Conservation (phyloP, 2,888 invertebrate genomes). For the Ernsta delagoae region DNA sequence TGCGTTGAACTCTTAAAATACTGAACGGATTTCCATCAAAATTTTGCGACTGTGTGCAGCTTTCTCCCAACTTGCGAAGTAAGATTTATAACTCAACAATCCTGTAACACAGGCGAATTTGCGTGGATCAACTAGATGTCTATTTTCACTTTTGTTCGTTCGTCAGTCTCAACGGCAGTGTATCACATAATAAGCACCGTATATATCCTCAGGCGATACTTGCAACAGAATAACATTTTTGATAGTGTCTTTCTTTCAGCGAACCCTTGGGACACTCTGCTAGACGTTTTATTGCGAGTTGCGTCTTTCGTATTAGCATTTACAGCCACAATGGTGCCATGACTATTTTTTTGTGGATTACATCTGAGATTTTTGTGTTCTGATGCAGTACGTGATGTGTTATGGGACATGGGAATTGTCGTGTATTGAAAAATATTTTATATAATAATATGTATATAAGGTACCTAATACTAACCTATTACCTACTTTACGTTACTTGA, state of each 20-base stretch:
- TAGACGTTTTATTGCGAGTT: conserved; percentile 11
- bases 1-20: no score
- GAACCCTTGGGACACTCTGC: background rate
- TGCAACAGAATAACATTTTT: conserved; percentile 39
- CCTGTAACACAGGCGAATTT: no score
- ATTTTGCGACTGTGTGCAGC: no score
- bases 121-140: no score
- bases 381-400: background rate
- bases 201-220: conserved; percentile 35
- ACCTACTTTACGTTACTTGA: no score
- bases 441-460: no score
- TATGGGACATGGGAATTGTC: background rate
- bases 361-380: background rate
- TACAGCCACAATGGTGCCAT: background rate
- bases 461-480: no score
- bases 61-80: no score
- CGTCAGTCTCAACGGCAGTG: background rate
- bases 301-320: conserved; percentile 6
- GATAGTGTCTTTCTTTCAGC: conserved; percentile 36
- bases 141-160: no score
- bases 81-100: no score
- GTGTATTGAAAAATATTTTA: no score
- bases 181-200: background rate
- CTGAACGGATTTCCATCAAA: no score
- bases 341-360: background rate